Evolutionary conservation across 2,888 invertebrate species (phyloP).

Genomic region (Drosophila bunnanda): DNA sequence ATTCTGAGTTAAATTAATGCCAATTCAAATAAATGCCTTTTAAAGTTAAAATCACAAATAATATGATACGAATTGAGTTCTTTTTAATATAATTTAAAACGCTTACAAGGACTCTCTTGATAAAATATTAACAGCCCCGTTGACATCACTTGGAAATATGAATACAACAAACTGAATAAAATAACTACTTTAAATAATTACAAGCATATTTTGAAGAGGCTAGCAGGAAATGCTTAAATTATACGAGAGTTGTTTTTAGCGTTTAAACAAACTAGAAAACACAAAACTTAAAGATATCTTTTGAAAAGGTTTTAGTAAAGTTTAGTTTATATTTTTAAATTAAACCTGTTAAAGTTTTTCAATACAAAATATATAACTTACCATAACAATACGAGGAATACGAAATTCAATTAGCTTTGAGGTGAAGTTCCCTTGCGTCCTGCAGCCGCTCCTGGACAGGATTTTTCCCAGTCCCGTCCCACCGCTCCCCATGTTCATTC

Average conservation of each 20-base stretch:
- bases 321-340: not conserved
- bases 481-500: slow-evolving; percentile 4
- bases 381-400: slow-evolving; percentile 5
- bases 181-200: not conserved
- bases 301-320: not conserved
- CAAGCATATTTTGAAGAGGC: not conserved
- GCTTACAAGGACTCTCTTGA: not conserved
- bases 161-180: not conserved
- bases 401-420: slow-evolving; percentile 7
- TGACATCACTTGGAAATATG: not conserved
- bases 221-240: not conserved
- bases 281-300: not conserved
- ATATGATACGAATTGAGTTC: not conserved
- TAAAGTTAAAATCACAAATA: not conserved
- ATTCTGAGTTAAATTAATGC: not conserved
- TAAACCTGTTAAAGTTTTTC: not conserved
- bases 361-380: not conserved
- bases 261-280: no score
- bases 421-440: not conserved
- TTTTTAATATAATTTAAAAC: not conserved
- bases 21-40: not conserved
- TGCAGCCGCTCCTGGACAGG: slow-evolving; percentile 16
- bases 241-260: no score
- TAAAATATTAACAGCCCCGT: not conserved
- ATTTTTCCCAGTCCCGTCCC: slow-evolving; percentile 25